Evolutionary conservation across 2,888 invertebrate genomes (phyloP), one percentile per base, ranked within the genome.

Genomic region (Macropis europaea): DNA sequence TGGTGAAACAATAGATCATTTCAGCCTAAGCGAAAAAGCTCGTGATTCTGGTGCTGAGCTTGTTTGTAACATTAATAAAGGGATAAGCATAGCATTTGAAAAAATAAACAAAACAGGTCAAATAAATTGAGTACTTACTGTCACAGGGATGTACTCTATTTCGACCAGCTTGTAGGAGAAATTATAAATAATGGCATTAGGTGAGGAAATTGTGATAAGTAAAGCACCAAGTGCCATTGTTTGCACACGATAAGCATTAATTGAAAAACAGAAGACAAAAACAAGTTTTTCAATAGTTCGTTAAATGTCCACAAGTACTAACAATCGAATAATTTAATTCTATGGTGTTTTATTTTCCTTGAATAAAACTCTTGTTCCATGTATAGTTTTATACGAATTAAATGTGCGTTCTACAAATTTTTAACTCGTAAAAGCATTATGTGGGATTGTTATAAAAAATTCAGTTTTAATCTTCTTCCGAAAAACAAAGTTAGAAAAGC

Each of bases 81-180:
- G 59, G 24, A 45, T 32, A 80, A 77, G 66, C 73, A 47, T 61
- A 57, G 74, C 59, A 69, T 71, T n/a, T n/a, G 50, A 3, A 30
- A 54, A 67, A 78, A 64, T 43, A 43, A 69, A 79, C 73, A 43
- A 47, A 67, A 74, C 43, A 77, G 82, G 77, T 77, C 79, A 81
- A 71, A 57, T 76, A 77, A 76, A 76, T 80, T 79, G 86, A 87
- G 85, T 90, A 90, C 90, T 90, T 90, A 90, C 90, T 87, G 90
- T 90, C 85, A 89, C 88, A 82, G 89, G 88, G 82, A 90, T 87
- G 88, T 92, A 93, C 90, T 93, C 93, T 91, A 93, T 92, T 92
- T 93, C 92, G 91, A 93, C 92, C 92, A 93, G 93, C 94, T 94
- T 93, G 93, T 88, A 91, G 91, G 81, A 87, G 85, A 90, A 90